Conservation (phyloP, 2,888 invertebrate species). For the Eutolmus rufibarbis region DNA sequence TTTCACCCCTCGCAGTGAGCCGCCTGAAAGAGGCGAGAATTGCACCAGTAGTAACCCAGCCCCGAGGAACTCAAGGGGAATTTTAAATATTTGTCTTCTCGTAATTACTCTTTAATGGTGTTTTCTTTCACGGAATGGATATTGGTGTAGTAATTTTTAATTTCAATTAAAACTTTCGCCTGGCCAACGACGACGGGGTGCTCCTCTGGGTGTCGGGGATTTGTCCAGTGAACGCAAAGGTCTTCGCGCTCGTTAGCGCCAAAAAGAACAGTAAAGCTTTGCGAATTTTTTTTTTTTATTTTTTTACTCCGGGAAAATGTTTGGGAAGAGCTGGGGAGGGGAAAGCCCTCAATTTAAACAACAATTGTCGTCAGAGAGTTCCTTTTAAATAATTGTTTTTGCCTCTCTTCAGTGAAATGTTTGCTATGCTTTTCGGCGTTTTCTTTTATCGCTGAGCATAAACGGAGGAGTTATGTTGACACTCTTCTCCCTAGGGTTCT, state of each 20-base stretch:
- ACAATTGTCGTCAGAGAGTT: not conserved
- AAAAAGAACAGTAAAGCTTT: not conserved
- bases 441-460: not conserved
- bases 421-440: not conserved
- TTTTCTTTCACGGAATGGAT: conserved; percentile 10
- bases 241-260: not conserved
- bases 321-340: not conserved
- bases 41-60: not conserved
- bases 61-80: not conserved
- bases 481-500: not conserved
- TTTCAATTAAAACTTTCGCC: conserved; percentile 26
- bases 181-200: not conserved
- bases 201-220: not conserved
- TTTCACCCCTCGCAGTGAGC: not conserved
- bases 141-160: conserved; percentile 30
- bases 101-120: conserved; percentile 29
- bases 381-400: not conserved
- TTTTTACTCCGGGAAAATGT: not conserved
- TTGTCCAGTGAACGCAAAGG: not conserved
- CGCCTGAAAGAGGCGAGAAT: not conserved
- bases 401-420: not conserved
- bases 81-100: conserved; percentile 32
- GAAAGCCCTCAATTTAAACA: not conserved
- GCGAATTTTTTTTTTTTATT: not conserved
- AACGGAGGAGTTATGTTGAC: not conserved